Evolutionary conservation across 2,888 invertebrate genomes (phyloP), one percentile per base, ranked within the genome.

Genomic region (Meiosimyza platycephala): DNA sequence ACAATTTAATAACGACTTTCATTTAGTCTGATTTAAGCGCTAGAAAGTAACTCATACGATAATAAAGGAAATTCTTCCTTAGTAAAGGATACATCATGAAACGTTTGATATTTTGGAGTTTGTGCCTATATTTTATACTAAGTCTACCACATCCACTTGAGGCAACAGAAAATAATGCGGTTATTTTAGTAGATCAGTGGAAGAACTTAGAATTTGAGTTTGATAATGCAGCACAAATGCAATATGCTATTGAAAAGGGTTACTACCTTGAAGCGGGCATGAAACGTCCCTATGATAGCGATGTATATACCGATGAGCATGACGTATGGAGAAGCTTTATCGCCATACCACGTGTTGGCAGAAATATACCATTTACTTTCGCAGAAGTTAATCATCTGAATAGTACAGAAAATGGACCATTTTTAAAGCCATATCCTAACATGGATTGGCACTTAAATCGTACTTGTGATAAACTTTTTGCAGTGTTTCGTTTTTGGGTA

Each of bases 251-350:
- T 6, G 78, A 74, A 1, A 84, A 78, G 12, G 89, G 89, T 3
- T 84, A 86, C 72, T 94, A 89, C 79, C 88, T 90, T 57, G 90
- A 89, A 0, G 92, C 90, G 28, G 88, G 88, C 73, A 89, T 91
- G 0, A 88, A 92, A 47, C 33, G 33, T 18, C 92, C 93, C 0
- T 91, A 83, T 47, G 83, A 83, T 75, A 80, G 81, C 72, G 83
- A 80, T 64, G 78, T 79, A 0, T 77, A 78, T 62, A 83, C 80
- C 55, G 80, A 82, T 18, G 80, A 84, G 13, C 6, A 15, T 52
- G 28, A 16, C 22, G n/a, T n/a, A 13, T 28, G 51, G 51, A 9
- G 28, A 15, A 80, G 81, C 6, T 82, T 82, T 66, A 72, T 82
- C 63, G 82, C 81, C 12, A 79, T 82, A 50, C 81, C 81, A 0